Percentiles rank a stretch among this genome's conserved stretches.
phyloP scores from a whole-genome alignment of 1,140 invertebrate genomes.

The Bombus ignitus region DNA sequence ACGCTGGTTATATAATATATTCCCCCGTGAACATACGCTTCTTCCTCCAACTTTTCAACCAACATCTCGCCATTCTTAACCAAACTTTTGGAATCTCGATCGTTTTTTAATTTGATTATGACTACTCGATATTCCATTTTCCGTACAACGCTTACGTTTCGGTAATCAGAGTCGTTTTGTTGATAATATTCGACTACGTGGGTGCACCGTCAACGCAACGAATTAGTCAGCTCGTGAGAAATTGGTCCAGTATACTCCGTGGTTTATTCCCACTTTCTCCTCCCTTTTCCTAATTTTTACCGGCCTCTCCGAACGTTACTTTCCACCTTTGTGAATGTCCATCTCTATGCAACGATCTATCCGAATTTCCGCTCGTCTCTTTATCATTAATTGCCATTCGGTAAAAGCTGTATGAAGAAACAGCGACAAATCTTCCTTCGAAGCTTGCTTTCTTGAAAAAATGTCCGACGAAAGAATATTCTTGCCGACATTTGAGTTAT shows the following conservation, averaged over 20 bases:
- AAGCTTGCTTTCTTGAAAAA: not conserved
- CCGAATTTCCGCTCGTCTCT: not conserved
- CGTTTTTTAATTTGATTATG: not conserved
- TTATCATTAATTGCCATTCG: not conserved
- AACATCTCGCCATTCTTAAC: not conserved
- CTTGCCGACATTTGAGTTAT: no score
- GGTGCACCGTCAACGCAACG: no score
- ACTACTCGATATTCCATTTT: no score
- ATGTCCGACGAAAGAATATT: no score
- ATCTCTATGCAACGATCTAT: not conserved
- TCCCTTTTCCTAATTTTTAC: no score
- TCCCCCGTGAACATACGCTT: conserved; percentile 56
- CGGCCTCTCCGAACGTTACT: not conserved
- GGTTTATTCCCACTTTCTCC: no score
- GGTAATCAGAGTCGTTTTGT: not conserved
- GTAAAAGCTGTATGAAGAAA: not conserved
- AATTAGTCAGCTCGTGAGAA: no score
- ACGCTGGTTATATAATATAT: conserved; percentile 58
- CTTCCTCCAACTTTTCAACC: conserved; percentile 8
- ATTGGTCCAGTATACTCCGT: no score
- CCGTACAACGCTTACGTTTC: not conserved
- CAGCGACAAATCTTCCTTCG: not conserved
- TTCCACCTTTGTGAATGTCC: not conserved
- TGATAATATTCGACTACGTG: fast-evolving
- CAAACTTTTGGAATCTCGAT: not conserved